Conservation (phyloP, 2,888 invertebrate species). For the Choreutis nemorana region DNA sequence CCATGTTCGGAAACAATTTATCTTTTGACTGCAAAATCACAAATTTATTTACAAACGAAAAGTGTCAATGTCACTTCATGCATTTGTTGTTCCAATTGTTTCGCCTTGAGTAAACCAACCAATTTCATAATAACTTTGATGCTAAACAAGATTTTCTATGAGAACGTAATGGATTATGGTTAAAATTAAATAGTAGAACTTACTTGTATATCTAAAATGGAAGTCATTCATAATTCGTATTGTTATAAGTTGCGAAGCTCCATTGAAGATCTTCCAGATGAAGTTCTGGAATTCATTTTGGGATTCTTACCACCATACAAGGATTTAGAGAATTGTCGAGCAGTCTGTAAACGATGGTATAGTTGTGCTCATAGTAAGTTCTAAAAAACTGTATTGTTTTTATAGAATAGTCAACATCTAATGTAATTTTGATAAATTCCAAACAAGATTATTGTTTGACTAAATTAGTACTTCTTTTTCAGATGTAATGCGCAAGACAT, state of each 20-base stretch:
- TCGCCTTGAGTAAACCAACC: constrained; percentile 1
- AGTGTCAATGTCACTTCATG: too few relatives aligned
- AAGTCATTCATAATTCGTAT: constrained; percentile 35
- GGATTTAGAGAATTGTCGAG: constrained; percentile 86
- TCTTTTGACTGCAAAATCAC: too few relatives aligned
- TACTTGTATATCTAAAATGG: constrained; percentile 23
- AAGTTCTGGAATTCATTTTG: constrained; percentile 92
- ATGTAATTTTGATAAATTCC: not conserved
- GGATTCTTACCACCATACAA: constrained; percentile 89
- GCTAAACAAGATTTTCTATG: not conserved
- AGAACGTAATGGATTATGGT: not conserved
- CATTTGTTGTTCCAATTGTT: constrained; percentile 2
- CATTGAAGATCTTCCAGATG: constrained; percentile 84
- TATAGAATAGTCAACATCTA: not conserved
- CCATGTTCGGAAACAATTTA: too few relatives aligned
- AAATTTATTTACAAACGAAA: too few relatives aligned
- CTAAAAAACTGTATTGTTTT: not conserved
- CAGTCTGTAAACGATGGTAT: constrained; percentile 89
- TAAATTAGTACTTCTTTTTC: constrained; percentile 18
- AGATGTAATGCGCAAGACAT: constrained; percentile 83
- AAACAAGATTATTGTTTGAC: constrained; percentile 1
- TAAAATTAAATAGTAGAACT: constrained; percentile 1
- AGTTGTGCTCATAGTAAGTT: constrained; percentile 82
- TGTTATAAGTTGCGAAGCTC: constrained; percentile 35
- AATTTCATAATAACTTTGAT: constrained; percentile 1